Percentiles rank a stretch among this genome's conserved stretches.
These are phyloP conservation scores for Silurus glanis DNA, from an alignment of 2,113 vertebrate species.

Conservation along the genomic window DNA sequence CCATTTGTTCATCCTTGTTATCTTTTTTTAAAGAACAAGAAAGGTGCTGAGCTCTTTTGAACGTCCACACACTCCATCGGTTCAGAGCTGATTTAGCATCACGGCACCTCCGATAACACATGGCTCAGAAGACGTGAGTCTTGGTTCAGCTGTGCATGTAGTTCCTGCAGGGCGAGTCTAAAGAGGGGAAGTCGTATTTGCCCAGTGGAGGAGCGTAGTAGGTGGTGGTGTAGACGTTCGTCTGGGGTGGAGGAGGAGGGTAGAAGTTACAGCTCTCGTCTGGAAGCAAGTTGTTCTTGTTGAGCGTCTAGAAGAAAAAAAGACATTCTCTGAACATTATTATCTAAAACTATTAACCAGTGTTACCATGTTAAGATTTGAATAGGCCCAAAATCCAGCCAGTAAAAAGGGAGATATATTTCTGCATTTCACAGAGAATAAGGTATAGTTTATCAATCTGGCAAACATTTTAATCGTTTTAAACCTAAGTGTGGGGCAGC, in stretches of 20 bases:
- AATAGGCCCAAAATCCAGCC: background rate
- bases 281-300: constrained; percentile 95
- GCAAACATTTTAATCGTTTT: background rate
- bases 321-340: background rate
- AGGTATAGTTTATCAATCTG: background rate
- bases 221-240: constrained; percentile 92
- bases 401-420: background rate
- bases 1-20: background rate
- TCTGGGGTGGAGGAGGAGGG: constrained; percentile 80
- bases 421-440: background rate
- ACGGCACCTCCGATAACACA: constrained; percentile 16
- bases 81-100: background rate
- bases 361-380: background rate
- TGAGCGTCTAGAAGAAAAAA: constrained; percentile 79
- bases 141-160: constrained; percentile 90
- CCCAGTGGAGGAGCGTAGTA: constrained; percentile 90
- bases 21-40: constrained; percentile 4
- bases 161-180: constrained; percentile 89
- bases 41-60: background rate
- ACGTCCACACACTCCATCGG: background rate
- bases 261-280: constrained; percentile 94
- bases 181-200: constrained; percentile 89
- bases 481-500: background rate
- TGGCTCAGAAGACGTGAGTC: background rate
- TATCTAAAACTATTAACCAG: background rate